Conservation (phyloP, 2,797 vertebrate species). For the Hoplostethus atlanticus region DNA sequence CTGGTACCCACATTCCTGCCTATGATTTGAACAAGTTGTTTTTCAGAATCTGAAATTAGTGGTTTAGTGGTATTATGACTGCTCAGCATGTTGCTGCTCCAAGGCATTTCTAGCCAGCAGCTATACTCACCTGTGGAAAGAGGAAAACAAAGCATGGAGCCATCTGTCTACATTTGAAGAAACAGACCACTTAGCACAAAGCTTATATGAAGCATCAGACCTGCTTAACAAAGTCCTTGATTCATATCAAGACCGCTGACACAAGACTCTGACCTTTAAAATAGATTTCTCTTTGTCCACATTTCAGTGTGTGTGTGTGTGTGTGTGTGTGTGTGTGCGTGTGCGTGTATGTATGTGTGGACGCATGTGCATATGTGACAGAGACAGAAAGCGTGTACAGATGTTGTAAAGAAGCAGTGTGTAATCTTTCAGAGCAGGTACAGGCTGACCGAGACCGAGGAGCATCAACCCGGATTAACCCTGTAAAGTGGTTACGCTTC, state of each 20-base stretch:
- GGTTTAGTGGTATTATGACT: too few relatives aligned
- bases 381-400: background rate
- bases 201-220: background rate
- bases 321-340: background rate
- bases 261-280: too few relatives aligned
- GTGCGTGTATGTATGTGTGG: background rate
- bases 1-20: too few relatives aligned
- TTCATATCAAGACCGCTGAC: too few relatives aligned
- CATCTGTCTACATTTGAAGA: background rate
- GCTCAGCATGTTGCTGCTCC: background rate
- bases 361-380: background rate
- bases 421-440: background rate
- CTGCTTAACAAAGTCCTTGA: background rate
- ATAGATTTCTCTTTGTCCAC: too few relatives aligned
- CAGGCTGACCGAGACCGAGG: constrained; percentile 17
- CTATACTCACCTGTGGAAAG: background rate
- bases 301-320: background rate
- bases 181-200: background rate
- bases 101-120: background rate
- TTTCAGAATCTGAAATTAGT: too few relatives aligned
- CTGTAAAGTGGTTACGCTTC: constrained; percentile 17
- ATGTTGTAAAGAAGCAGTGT: background rate
- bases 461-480: constrained; percentile 32
- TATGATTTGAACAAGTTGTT: too few relatives aligned
- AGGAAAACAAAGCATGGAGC: background rate